A percentile compares a stretch with the other conserved stretches of the same genome.
These are phyloP conservation scores for Syrrhaptes paradoxus DNA, from an alignment of 2,113 vertebrate species.

Conservation along the genomic window DNA sequence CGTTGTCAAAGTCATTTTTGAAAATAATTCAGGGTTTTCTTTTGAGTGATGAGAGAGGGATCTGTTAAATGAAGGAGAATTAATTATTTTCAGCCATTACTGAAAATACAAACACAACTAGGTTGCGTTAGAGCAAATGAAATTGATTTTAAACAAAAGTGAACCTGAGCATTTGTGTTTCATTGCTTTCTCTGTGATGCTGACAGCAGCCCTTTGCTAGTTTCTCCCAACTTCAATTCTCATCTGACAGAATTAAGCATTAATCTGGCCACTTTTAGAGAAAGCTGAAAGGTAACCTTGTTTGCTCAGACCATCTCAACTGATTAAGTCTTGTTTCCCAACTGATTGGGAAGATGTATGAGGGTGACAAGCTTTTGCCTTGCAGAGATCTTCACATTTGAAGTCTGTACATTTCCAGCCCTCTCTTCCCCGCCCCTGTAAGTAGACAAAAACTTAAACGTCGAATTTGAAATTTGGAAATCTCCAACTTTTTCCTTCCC, in stretches of 20 bases:
- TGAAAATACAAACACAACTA: not conserved
- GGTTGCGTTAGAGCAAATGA: not conserved
- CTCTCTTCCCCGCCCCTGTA: not conserved
- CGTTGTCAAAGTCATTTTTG: not conserved
- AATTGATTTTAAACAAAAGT: constrained; percentile 55
- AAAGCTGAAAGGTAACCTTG: not conserved
- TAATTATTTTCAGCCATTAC: constrained; percentile 17
- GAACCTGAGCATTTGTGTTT: not conserved
- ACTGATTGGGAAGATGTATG: not conserved
- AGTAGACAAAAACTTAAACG: not conserved
- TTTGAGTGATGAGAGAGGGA: not conserved
- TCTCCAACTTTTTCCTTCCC: not conserved
- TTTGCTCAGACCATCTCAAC: constrained; percentile 2
- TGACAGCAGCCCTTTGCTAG: not conserved
- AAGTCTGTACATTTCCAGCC: not conserved
- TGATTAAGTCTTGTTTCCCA: constrained; percentile 41
- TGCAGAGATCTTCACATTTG: not conserved
- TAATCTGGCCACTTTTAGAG: constrained; percentile 14
- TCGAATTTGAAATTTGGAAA: not conserved
- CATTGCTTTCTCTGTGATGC: accelerated
- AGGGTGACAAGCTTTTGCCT: not conserved
- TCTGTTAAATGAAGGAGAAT: constrained; percentile 25
- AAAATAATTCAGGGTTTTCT: not conserved
- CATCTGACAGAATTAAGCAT: not conserved
- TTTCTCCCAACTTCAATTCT: not conserved